Evolutionary conservation across 2,888 invertebrate genomes (phyloP).

Genomic region (Orgyia antiqua): DNA sequence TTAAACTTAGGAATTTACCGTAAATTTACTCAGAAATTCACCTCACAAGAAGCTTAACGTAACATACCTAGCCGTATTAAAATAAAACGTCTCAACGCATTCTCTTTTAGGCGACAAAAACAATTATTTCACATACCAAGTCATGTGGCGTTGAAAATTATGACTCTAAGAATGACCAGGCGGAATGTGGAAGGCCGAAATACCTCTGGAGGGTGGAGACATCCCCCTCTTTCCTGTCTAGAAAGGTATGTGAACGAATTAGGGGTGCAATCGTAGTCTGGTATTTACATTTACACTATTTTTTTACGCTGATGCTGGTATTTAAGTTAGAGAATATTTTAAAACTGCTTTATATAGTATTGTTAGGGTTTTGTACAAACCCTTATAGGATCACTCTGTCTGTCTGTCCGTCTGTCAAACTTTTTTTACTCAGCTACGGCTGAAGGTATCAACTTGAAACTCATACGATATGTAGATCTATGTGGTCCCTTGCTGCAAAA

Average conservation of each 20-base stretch:
- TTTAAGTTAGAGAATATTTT: conserved; percentile 6
- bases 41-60: no score
- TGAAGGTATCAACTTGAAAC: no score
- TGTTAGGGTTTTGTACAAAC: no score
- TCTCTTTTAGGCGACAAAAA: conserved; percentile 34
- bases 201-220: conserved; percentile 35
- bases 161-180: conserved; percentile 70
- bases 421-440: no score
- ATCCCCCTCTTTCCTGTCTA: conserved; percentile 26
- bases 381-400: no score
- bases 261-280: conserved; percentile 45
- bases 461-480: no score
- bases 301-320: conserved; percentile 17
- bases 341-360: no score
- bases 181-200: conserved; percentile 62
- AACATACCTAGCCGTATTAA: no score
- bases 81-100: conserved; percentile 12
- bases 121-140: conserved; percentile 46
- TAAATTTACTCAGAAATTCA: no score
- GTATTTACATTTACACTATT: conserved; percentile 26
- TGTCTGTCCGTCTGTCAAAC: no score
- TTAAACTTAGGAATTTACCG: no score
- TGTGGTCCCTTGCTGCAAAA: no score
- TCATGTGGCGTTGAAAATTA: conserved; percentile 51
- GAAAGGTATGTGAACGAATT: conserved; percentile 56